A percentile compares a stretch with the other conserved stretches of the same genome.
Conservation (phyloP, 2,888 invertebrate genomes). For the Campoletis raptor region DNA sequence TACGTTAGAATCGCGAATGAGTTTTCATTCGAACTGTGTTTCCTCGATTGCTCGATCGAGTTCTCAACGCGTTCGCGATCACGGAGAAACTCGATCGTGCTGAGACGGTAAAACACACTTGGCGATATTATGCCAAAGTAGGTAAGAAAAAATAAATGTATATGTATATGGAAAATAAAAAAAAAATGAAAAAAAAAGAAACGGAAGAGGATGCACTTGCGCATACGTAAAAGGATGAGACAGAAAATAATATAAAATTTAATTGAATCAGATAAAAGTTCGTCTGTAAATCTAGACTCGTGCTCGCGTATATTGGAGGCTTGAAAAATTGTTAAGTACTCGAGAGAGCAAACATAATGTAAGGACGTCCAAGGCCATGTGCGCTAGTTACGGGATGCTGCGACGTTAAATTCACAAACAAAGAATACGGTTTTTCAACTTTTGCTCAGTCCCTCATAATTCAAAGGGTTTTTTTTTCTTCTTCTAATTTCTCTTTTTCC, state of each 20-base stretch:
- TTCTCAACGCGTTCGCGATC: constrained; percentile 32
- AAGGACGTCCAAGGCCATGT: constrained; percentile 62
- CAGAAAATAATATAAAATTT: constrained; percentile 55
- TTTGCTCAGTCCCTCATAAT: constrained; percentile 28
- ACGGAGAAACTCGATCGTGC: constrained; percentile 62
- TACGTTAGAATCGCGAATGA: constrained; percentile 59
- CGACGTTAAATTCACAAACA: constrained; percentile 41
- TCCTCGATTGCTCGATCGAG: constrained; percentile 21
- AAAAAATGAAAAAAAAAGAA: background rate
- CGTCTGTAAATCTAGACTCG: constrained; percentile 62
- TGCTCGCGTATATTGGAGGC: constrained; percentile 24
- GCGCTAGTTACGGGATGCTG: constrained; percentile 16
- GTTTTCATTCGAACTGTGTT: constrained; percentile 54
- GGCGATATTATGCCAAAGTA: constrained; percentile 13
- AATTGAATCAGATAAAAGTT: constrained; percentile 63
- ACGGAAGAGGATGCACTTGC: constrained; percentile 33
- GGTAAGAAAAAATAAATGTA: background rate
- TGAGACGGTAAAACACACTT: constrained; percentile 50
- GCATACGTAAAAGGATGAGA: background rate
- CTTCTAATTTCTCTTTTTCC: background rate
- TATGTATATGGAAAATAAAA: background rate
- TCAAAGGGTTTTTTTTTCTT: background rate
- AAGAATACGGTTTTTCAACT: constrained; percentile 54
- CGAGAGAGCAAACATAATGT: constrained; percentile 54
- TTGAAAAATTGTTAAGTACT: constrained; percentile 52